Base-by-base conservation (phyloP, 2,797 vertebrate genomes). In the Crocodylus rhombifer region DNA sequence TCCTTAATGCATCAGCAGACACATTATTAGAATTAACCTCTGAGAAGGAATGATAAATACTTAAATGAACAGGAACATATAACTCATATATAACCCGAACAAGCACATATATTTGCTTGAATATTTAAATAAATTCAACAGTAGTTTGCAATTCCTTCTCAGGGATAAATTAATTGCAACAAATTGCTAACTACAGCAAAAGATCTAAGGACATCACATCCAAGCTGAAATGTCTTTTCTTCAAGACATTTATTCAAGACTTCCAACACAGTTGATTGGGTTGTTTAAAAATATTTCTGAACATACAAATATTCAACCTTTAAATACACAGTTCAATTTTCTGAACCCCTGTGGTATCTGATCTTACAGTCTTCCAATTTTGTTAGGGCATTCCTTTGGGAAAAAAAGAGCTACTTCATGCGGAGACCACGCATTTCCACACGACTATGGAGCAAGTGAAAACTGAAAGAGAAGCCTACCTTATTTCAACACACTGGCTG, bases 381-480 rank as follows among this genome's bases (percentile, higher is more conserved):
- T 84, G 15, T 89, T 91, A 75, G 20, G 13, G 73, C 42, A 77
- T 30, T 87, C 7, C 71, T 84, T 74, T 23, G 71, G 78, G 87
- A 80, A 67, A 30, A n/a, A 77, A 87, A 76, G 20, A 88, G 15
- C 14, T 87, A 79, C 23, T 88, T 87, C 62, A 80, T 63, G 16
- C 51, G 85, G 83, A 74, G 20, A 23, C 79, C n/a, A 91, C 88
- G 51, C 64, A 85, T 87, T 88, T 85, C 28, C 42, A 74, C 20
- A 77, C 67, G 17, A 91, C 42, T 91, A 63, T 83, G 65, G 81
- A 94, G 65, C 77, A 76, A 67, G 57, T 85, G n/a, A 92, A 91
- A 78, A 42, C 33, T 51, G 42, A 6, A 36, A 58, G 15, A 67
- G 81, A 75, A 88, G 75, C 14, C 74, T 64, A 55, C 28, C 61